Conservation (phyloP, 1,140 invertebrate genomes). For the Ips typographus region DNA sequence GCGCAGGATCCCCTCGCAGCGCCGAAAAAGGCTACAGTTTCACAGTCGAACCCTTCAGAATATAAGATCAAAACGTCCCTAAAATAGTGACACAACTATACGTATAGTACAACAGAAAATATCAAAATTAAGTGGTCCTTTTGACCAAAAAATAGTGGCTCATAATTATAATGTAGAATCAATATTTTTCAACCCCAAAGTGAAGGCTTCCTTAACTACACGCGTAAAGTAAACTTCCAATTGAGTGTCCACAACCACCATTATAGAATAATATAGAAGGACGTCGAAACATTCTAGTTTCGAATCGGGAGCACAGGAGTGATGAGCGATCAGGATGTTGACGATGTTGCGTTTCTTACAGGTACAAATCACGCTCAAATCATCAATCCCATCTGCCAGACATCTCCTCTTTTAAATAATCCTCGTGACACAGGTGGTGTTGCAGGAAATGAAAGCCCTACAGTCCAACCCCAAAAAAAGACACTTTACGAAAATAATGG, state of each 20-base stretch:
- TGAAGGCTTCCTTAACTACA: neutral
- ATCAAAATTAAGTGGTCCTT: slow-evolving; percentile 32
- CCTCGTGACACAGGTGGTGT: slow-evolving; percentile 52
- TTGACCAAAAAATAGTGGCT: slow-evolving; percentile 28
- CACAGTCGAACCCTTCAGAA: slow-evolving; percentile 27
- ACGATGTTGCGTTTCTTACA: slow-evolving; percentile 90
- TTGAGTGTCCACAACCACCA: neutral
- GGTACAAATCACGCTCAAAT: slow-evolving; percentile 59
- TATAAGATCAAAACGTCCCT: slow-evolving; percentile 24
- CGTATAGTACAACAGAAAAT: slow-evolving; percentile 40
- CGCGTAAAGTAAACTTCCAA: slow-evolving; percentile 7
- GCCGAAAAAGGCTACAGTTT: slow-evolving; percentile 35
- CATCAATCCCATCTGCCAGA: slow-evolving; percentile 47
- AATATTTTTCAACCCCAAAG: slow-evolving; percentile 3
- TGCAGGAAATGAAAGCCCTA: slow-evolving; percentile 65
- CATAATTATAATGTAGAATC: slow-evolving; percentile 26
- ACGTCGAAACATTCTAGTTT: slow-evolving; percentile 46
- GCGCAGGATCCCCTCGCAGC: slow-evolving; percentile 27
- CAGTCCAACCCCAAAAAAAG: slow-evolving; percentile 66
- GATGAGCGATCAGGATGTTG: slow-evolving; percentile 87
- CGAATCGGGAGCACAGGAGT: slow-evolving; percentile 49
- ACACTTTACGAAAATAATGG: slow-evolving; percentile 73
- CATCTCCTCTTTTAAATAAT: slow-evolving; percentile 48
- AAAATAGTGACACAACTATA: slow-evolving; percentile 30
- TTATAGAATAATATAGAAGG: slow-evolving; percentile 40